Conservation (phyloP, 2,113 vertebrate species). For the Empidonax alnorum region DNA sequence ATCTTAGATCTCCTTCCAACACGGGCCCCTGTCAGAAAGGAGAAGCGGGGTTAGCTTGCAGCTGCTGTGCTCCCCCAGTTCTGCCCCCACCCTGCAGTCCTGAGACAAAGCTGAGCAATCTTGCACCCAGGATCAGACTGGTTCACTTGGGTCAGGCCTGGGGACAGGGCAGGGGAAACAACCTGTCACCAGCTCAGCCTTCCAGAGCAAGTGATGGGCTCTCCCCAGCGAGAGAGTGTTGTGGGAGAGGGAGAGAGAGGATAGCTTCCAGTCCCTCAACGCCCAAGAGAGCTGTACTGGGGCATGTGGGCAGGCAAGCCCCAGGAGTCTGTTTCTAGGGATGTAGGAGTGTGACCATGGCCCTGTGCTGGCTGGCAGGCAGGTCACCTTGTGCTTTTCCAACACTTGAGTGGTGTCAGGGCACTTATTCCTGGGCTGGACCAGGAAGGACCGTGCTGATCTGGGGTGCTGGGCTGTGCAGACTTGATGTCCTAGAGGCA, state of each 20-base stretch:
- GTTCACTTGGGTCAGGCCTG: background rate
- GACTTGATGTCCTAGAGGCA: background rate
- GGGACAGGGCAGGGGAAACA: background rate
- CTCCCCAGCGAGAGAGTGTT: fast-evolving
- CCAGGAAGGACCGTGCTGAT: fast-evolving
- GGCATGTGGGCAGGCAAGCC: background rate
- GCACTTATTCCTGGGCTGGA: background rate
- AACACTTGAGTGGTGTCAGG: background rate
- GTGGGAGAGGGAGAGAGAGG: background rate
- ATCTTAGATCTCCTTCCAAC: constrained; percentile 98
- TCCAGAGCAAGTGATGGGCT: fast-evolving
- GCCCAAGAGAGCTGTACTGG: background rate
- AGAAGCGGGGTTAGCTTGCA: background rate
- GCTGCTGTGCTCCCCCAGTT: background rate
- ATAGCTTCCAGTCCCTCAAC: background rate
- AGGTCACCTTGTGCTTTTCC: background rate
- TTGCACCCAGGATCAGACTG: background rate
- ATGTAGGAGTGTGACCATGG: fast-evolving
- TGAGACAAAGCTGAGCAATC: background rate
- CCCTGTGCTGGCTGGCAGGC: background rate
- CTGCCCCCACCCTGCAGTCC: background rate
- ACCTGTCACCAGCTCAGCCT: background rate
- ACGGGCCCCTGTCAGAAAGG: constrained; percentile 81
- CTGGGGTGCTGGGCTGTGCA: fast-evolving
- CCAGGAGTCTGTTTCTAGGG: background rate